Conservation (phyloP, 2,797 vertebrate genomes). For the Sebastes taczanowskii region DNA sequence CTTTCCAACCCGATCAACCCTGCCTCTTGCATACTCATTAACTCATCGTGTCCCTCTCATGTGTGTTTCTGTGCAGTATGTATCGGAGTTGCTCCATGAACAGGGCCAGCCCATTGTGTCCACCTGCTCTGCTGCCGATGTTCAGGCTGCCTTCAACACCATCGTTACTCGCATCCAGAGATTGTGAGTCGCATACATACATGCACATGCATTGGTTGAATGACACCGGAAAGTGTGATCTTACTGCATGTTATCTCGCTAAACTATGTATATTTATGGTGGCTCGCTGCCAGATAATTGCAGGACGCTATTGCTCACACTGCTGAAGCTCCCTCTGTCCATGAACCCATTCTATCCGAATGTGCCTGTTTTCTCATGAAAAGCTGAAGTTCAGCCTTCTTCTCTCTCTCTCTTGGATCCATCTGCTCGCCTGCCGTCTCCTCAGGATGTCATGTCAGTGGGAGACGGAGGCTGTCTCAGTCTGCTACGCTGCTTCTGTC, state of each 20-base stretch:
- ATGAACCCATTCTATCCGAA: conserved; percentile 42
- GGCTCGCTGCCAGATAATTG: conserved; percentile 30
- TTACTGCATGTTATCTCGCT: neutral
- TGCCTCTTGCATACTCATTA: conserved; percentile 14
- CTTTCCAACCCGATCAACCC: neutral
- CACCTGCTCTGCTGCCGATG: conserved; percentile 84
- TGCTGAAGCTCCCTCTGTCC: conserved; percentile 12
- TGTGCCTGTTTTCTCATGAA: conserved; percentile 20
- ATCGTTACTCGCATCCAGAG: conserved; percentile 88
- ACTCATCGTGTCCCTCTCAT: conserved; percentile 25
- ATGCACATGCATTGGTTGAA: neutral
- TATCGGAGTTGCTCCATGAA: conserved; percentile 82
- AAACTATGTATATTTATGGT: conserved; percentile 14
- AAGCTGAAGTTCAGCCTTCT: conserved; percentile 15
- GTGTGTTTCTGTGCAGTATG: conserved; percentile 76
- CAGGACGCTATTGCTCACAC: conserved; percentile 14
- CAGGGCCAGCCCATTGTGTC: conserved; percentile 85
- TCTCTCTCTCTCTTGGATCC: conserved; percentile 23
- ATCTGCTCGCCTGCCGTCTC: conserved; percentile 17
- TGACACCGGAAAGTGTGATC: conserved; percentile 4
- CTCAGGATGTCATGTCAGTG: conserved; percentile 38
- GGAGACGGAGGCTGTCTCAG: conserved; percentile 21
- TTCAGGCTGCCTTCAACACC: conserved; percentile 87
- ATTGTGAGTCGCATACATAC: conserved; percentile 79
- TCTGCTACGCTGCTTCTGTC: conserved; percentile 33